phyloP scores from a whole-genome alignment of 53 echinoderm and acorn worm genomes.

The Holothuria scabra region DNA sequence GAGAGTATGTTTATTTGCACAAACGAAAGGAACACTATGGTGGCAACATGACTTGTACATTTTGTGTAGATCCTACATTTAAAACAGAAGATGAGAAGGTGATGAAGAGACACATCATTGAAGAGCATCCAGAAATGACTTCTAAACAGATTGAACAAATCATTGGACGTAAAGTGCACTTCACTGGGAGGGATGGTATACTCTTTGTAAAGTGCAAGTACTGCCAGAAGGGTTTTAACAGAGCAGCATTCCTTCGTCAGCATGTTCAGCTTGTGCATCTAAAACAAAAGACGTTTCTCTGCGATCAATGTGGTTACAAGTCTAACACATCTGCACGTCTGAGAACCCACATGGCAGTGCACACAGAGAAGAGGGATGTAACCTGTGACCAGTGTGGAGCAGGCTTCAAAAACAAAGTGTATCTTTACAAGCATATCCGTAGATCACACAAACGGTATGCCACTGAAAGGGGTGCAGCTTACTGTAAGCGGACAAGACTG shows the following conservation, averaged over 20 bases:
- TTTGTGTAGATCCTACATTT: conserved; percentile 1
- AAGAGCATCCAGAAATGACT: conserved; percentile 48
- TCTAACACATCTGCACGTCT: conserved; percentile 42
- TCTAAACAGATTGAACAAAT: conserved; percentile 22
- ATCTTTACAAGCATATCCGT: conserved; percentile 46
- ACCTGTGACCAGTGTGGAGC: conserved; percentile 43
- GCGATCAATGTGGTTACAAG: conserved; percentile 39
- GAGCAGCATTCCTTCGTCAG: conserved; percentile 32
- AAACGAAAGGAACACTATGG: conserved; percentile 42
- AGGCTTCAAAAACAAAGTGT: conserved; percentile 47
- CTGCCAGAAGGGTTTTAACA: conserved; percentile 46
- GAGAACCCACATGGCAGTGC: conserved; percentile 48
- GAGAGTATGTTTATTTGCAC: conserved; percentile 40
- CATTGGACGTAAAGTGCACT: conserved; percentile 44
- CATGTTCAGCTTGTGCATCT: conserved; percentile 35
- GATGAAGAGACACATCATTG: conserved; percentile 50
- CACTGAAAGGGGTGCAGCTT: conserved; percentile 21
- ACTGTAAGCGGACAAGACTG: conserved; percentile 44
- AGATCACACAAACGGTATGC: conserved; percentile 45
- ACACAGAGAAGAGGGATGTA: conserved; percentile 40
- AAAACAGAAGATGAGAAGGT: conserved; percentile 35
- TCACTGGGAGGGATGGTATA: conserved; percentile 45
- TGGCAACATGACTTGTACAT: conserved; percentile 32
- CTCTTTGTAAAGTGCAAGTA: conserved; percentile 47
- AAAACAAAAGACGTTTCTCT: conserved; percentile 34